Conservation (phyloP, 35 echinoderm and acorn worm species). For the Acanthaster planci region DNA sequence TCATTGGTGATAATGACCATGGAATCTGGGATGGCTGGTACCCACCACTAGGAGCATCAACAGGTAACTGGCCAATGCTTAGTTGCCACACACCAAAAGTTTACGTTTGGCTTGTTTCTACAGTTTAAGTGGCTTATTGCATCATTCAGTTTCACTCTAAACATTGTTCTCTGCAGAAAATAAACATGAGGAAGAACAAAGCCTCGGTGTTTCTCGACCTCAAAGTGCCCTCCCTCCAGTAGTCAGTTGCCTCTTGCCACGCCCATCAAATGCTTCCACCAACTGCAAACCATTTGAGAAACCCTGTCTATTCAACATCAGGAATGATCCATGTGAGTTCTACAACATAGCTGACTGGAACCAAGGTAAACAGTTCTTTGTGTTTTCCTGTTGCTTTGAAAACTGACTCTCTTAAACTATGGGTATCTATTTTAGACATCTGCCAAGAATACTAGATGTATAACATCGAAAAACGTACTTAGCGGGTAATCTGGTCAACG, state of each 20-base stretch:
- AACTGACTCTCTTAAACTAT: not conserved
- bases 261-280: conserved; percentile 83
- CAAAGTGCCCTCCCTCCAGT: conserved; percentile 29
- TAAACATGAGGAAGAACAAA: too few species aligned
- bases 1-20: conserved; percentile 65
- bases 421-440: not conserved
- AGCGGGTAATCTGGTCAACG: too few species aligned
- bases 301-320: conserved; percentile 88
- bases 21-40: conserved; percentile 82
- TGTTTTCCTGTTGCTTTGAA: too few species aligned
- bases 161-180: too few species aligned
- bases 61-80: conserved; percentile 19
- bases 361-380: conserved; percentile 49
- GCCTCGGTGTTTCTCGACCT: too few species aligned
- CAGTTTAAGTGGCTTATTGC: too few species aligned
- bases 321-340: conserved; percentile 88
- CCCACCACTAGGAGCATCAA: conserved; percentile 40
- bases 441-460: not conserved
- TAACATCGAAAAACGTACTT: too few species aligned
- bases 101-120: too few species aligned
- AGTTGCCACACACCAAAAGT: too few species aligned
- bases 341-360: conserved; percentile 78
- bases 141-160: too few species aligned
- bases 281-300: conserved; percentile 81
- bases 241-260: conserved; percentile 54